Evolutionary conservation across 2,113 vertebrate species (phyloP), one percentile per base, ranked within the genome.

Genomic region (Callipepla squamata): DNA sequence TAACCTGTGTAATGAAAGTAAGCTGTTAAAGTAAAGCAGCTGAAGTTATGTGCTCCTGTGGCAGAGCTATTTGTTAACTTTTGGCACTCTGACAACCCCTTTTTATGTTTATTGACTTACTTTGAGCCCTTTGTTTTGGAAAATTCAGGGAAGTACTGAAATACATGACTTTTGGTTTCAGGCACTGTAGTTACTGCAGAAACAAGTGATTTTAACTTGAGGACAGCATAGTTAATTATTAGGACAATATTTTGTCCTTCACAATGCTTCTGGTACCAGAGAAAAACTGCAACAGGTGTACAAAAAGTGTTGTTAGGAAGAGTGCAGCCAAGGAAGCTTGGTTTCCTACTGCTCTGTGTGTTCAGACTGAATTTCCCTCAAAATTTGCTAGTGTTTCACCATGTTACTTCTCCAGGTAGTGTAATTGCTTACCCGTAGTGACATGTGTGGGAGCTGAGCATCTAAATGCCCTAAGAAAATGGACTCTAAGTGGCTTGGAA

Each of bases 201-300:
- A 55, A 16, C 25, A 65, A 89, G 5, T n/a, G 67, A 38, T 0
- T 0, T 17, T 79, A 92, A 89, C 26, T 30, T 28, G 51, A 77
- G 85, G 50, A 12, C 44, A 65, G 30, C 10, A 13, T 70, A 21
- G 72, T 92, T 91, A 94, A 85, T 87, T 86, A 93, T 90, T 90
- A 89, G 65, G 22, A 68, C 21, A 4, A 20, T 30, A 80, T 74
- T 80, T 63, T 83, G 25, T 63, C 20, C 81, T 61, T 5, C 44
- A n/a, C 16, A 45, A 22, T 10, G 18, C 28, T 53, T 7, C 55
- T 93, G 65, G 70, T 82, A 12, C 25, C 68, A 77, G 50, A 66
- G 50, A 26, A 6, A 55, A 78, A 22, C 32, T 83, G 61, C 9
- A 17, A 12, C 22, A 85, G 34, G 32, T 20, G 7, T 50, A 17